Evolutionary conservation across 2,888 invertebrate species (phyloP), one percentile per base, ranked within the genome.

Genomic region (Drosophila ustulata): DNA sequence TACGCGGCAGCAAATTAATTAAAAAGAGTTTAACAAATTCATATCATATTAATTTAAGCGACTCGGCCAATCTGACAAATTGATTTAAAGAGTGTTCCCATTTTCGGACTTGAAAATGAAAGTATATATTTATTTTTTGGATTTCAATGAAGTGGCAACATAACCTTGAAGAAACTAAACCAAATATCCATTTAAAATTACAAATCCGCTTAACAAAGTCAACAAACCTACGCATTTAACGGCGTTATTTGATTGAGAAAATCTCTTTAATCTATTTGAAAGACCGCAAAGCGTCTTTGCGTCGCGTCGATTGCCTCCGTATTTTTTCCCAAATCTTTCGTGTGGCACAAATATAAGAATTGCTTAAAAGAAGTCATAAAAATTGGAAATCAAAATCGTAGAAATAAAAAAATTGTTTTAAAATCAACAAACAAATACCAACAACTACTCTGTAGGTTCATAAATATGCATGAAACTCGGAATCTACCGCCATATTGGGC

Each of bases 401-500:
- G 57, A 63, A 63, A 55, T 67, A 82, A 55, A 55, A 39, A 18
- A 18, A 18, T 18, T 18, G 18, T 18, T 18, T 18, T 0, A 13
- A 49, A 18, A 25, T 68, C 45, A 75, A 58, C 64, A 28, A 57
- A 23, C 13, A 9, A 46, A 47, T 34, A 65, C 11, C 39, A 66
- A 66, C 39, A 65, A 57, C 61, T 74, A 58, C 49, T 66, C 67
- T 49, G 26, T 57, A 34, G 53, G 47, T 52, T 72, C 82, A 71
- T 89, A 71, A 84, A 85, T 85, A 89, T 85, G 85, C 82, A 85
- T 87, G 66, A 69, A 64, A 32, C 30, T 64, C 52, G 23, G 18
- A 64, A 49, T 58, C 50, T 39, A 58, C 46, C 52, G 45, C 73
- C 82, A 70, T 76, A 74, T 76, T 83, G 66, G 75, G 66, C 65